These are phyloP conservation scores for Onychostruthus taczanowskii DNA, from an alignment of 2,113 vertebrate species.

Conservation along the genomic window DNA sequence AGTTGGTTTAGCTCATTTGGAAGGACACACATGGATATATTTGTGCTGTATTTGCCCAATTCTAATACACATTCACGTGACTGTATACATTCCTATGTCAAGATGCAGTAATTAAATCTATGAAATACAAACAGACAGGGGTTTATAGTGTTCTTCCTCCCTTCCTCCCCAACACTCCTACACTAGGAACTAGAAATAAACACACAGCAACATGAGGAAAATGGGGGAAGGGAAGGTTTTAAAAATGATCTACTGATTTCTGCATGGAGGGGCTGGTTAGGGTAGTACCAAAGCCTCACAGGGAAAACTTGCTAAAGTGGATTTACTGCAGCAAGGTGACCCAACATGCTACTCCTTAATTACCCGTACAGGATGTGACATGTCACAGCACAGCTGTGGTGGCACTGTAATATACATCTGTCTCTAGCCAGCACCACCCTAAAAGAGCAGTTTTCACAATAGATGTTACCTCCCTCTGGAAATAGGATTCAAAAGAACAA, in stretches of 20 bases:
- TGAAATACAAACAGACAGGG: constrained; percentile 1
- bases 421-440: background rate
- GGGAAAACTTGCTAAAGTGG: background rate
- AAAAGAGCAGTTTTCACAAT: background rate
- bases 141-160: background rate
- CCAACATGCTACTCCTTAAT: background rate
- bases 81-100: background rate
- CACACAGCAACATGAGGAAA: background rate
- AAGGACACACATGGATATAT: background rate
- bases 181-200: constrained; percentile 1
- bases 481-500: background rate
- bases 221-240: background rate
- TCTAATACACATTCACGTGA: background rate
- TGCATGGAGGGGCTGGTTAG: background rate
- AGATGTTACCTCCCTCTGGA: background rate
- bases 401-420: background rate
- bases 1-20: constrained; percentile 3
- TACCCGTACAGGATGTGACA: background rate
- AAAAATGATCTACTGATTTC: background rate
- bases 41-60: constrained; percentile 29
- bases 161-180: background rate
- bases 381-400: background rate
- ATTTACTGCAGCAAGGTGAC: background rate
- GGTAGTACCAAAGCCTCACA: background rate
- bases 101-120: constrained; percentile 31